Evolutionary conservation across 2,113 vertebrate species (phyloP).

Genomic region (Blennius ocellaris): DNA sequence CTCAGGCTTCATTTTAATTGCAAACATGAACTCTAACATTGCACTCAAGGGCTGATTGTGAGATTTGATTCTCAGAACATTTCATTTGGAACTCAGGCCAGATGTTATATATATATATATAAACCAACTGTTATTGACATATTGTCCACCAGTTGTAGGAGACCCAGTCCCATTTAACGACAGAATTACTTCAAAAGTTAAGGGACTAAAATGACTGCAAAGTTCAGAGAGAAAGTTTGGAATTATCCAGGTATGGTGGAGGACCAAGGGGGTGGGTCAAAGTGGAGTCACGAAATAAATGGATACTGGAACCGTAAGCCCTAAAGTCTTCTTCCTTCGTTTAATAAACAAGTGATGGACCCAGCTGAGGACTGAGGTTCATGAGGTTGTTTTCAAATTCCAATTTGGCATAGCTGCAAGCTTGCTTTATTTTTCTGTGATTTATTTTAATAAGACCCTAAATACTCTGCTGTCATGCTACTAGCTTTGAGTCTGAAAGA

Average conservation of each 20-base stretch:
- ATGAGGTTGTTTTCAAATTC: conserved; percentile 77
- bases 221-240: conserved; percentile 18
- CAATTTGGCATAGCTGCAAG: conserved; percentile 64
- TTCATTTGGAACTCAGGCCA: conserved; percentile 36
- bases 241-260: conserved; percentile 44
- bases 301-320: conserved; percentile 59
- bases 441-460: conserved; percentile 80
- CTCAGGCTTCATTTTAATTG: conserved; percentile 59
- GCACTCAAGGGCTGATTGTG: conserved; percentile 59
- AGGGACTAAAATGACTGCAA: not conserved
- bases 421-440: conserved; percentile 71
- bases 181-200: conserved; percentile 5
- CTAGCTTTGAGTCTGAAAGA: conserved; percentile 67
- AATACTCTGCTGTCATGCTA: conserved; percentile 64
- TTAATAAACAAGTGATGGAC: conserved; percentile 66
- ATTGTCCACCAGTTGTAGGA: conserved; percentile 8
- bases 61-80: conserved; percentile 61
- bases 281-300: conserved; percentile 55
- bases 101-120: conserved; percentile 21
- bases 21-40: conserved; percentile 59
- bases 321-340: conserved; percentile 58
- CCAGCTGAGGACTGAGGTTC: conserved; percentile 69
- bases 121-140: conserved; percentile 21
- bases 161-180: conserved; percentile 11
- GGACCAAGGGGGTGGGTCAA: conserved; percentile 55